Conservation (phyloP, 2,797 vertebrate genomes). For the Lycodopsis pacificus region DNA sequence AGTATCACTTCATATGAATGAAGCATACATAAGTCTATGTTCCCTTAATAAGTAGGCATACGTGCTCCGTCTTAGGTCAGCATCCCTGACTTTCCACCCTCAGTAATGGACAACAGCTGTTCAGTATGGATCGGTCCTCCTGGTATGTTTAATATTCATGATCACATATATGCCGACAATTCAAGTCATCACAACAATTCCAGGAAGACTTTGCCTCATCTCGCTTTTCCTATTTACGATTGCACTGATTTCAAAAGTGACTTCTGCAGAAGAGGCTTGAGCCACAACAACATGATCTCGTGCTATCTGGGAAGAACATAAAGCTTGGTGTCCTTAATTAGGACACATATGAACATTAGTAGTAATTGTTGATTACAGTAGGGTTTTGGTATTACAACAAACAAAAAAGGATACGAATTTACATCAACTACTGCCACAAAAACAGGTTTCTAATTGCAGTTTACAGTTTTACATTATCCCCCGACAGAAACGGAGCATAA, state of each 20-base stretch:
- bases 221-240: not conserved
- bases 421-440: too few relatives aligned
- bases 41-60: not conserved
- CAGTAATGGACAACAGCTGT: conserved; percentile 4
- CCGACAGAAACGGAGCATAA: not conserved
- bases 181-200: not conserved
- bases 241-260: not conserved
- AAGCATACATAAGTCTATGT: not conserved
- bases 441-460: not conserved
- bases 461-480: not conserved
- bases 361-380: not conserved
- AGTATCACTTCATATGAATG: not conserved
- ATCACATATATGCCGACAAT: not conserved
- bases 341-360: not conserved
- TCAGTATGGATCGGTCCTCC: conserved; percentile 6
- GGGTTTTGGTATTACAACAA: not conserved
- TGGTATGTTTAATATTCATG: conserved; percentile 41
- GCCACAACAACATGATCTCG: not conserved
- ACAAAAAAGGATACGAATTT: not conserved
- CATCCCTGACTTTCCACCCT: not conserved
- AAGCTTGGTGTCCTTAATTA: too few relatives aligned
- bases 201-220: not conserved
- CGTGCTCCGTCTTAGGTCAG: not conserved
- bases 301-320: not conserved
- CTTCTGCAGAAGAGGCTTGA: not conserved